Base-by-base conservation (phyloP, 2,113 vertebrate genomes). In the Nematolebias whitei region DNA sequence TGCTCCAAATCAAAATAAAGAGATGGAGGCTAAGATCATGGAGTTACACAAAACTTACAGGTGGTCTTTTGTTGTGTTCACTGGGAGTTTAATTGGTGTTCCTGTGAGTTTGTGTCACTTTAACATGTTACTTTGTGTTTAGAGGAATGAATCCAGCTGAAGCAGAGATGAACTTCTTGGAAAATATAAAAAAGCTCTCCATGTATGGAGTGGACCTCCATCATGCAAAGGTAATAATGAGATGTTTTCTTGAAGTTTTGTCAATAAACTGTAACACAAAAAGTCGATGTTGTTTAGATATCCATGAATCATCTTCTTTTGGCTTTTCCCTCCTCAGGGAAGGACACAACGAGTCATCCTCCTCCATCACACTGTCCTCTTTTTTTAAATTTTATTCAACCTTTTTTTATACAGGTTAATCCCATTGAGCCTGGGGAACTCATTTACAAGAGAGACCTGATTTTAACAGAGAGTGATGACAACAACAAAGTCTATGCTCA, bases 151-250 rank as follows among this genome's bases (percentile, higher is more conserved):
- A 93, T 3, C 98, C 97, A 41, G 95, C 96, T 10, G 97, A 99
- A 69, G 98, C 98, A 51, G 98, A 99, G 85, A 94, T 98, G 94
- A 94, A 97, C 85, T 99, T 99, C 84, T 87, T 99, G 85, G 97
- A 99, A 82, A 99, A 98, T 43, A 97, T 96, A 63, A 99, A 99
- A 92, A 98, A 99, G 50, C 90, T 99, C 0, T 99, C 97, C 1
- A 99, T 99, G 97, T 99, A 98, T 15, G 98, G 98, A 80, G 97
- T 99, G 19, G 97, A 99, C 85, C 94, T 99, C 48, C 98, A 99
- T 87, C 97, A 99, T 47, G 98, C 97, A 44, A 98, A 95, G 96
- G 97, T 89, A 79, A 63, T 43, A 2, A 43, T 9, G 20, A 38
- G 16, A 16, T 18, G 44, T 39, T 39, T 26, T 4, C 5, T 38